Evolutionary conservation across 2,113 vertebrate species (phyloP), one percentile per base, ranked within the genome.

Genomic region (Dicentrarchus labrax): DNA sequence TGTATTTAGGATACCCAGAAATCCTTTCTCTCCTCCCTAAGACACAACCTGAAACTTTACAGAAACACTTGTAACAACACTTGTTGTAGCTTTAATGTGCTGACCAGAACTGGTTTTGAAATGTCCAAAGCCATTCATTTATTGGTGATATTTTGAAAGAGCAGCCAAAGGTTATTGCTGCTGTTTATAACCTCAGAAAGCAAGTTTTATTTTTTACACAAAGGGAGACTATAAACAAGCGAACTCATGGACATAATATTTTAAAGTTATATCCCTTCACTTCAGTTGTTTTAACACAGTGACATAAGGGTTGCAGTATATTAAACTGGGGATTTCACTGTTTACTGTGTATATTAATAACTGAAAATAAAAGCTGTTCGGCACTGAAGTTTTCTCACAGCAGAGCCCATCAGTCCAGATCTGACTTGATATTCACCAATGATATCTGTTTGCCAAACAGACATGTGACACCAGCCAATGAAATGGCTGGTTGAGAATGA

Each of bases 401-500:
- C 5, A 38, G 17, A 60, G 43, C 66, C 77, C 76, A 57, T 76
- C 72, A 67, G 53, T 11, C 17, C 24, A 43, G 4, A 10, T 2
- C 57, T 9, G 1, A 8, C 17, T 24, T 9, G 5, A 45, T 2
- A 15, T 53, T 73, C 13, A 56, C 83, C 75, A 83, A 88, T 89
- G 38, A 64, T 3, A 70, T 30, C 3, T 3, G 50, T 59, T 41
- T n/a, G 36, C 3, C 41, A 5, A 67, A 62, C 22, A 70, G 8
- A 43, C 62, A 66, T 24, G 67, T 83, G 66, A 79, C 61, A 24
- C 15, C 38, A 47, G 50, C 76, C 75, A 85, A 73, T 82, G 9
- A 8, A 8, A 70, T 17, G 13, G 0, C 39, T 13, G 17, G 5
- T 17, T 51, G 24, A 17, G 22, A 36, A 45, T 4, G 51, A 83